Evolutionary conservation across 30 jellyfish, hydroid and myxozoan species (phyloP).

Genomic region (Hydractinia symbiolongicarpus): DNA sequence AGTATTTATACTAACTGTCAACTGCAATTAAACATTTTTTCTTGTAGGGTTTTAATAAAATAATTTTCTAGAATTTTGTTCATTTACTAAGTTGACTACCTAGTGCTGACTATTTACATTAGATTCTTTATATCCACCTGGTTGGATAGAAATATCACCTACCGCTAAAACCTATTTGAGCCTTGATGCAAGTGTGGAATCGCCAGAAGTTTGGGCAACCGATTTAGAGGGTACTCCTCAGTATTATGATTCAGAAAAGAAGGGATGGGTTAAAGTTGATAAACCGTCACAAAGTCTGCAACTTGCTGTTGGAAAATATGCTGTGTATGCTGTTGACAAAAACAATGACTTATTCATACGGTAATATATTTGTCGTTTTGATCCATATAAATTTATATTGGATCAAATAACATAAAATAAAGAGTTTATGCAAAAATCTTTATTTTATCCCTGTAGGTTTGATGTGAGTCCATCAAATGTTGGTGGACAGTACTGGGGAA

Average conservation of each 20-base stretch:
- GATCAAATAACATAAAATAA: neutral
- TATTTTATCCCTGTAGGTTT: neutral
- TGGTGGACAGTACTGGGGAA: constrained; percentile 26
- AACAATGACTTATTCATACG: neutral
- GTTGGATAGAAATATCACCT: constrained; percentile 29
- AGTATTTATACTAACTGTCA: too few species aligned
- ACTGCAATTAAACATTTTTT: too few species aligned
- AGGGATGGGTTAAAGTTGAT: constrained; percentile 1
- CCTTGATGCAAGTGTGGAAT: constrained; percentile 26
- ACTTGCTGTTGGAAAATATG: constrained; percentile 17
- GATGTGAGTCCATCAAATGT: constrained; percentile 1
- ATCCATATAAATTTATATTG: too few species aligned
- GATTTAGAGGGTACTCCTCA: constrained; percentile 24
- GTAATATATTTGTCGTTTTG: neutral
- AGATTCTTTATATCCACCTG: constrained; percentile 10
- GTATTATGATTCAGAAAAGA: neutral
- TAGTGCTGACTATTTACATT: neutral
- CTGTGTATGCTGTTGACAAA: constrained; percentile 30
- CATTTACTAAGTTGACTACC: too few species aligned
- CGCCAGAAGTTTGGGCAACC: constrained; percentile 24
- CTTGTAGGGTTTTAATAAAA: too few species aligned
- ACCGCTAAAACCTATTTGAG: constrained; percentile 7
- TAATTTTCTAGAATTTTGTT: too few species aligned
- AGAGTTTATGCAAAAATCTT: neutral
- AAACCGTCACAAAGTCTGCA: constrained; percentile 26